phyloP scores from a whole-genome alignment of 1,140 invertebrate genomes.

The Oryzaephilus surinamensis region DNA sequence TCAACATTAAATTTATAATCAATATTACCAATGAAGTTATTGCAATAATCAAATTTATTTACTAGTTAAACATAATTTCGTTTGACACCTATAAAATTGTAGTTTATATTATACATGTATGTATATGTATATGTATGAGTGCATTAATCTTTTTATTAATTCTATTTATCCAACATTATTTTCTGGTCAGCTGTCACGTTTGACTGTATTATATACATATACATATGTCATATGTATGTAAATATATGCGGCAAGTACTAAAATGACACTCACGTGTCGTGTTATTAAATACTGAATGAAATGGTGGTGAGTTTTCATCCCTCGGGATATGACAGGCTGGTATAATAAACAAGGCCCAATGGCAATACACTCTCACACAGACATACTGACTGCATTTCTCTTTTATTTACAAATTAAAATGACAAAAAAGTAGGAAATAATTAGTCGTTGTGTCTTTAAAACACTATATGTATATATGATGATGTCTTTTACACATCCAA shows the following conservation, averaged over 20 bases:
- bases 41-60: no score
- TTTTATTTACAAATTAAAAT: constrained; percentile 9
- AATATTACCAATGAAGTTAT: no score
- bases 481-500: no score
- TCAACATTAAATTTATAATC: no score
- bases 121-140: no score
- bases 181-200: constrained; percentile 4
- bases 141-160: no score
- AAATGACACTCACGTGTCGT: constrained; percentile 8
- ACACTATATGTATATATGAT: no score
- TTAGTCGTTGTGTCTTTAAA: constrained; percentile 2
- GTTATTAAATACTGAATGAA: constrained; percentile 10
- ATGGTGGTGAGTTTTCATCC: constrained; percentile 9
- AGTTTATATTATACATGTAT: no score
- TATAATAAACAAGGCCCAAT: constrained; percentile 9
- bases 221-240: no score
- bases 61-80: no score
- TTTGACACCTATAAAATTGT: no score
- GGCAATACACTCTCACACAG: constrained; percentile 4
- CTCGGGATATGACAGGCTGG: constrained; percentile 1
- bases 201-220: constrained; percentile 7
- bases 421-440: constrained; percentile 9
- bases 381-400: constrained; percentile 1
- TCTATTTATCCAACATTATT: no score
- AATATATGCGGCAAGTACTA: constrained; percentile 5